These are phyloP conservation scores for Dasyurus viverrinus DNA, from an alignment of 2,113 vertebrate species.

Conservation along the genomic window DNA sequence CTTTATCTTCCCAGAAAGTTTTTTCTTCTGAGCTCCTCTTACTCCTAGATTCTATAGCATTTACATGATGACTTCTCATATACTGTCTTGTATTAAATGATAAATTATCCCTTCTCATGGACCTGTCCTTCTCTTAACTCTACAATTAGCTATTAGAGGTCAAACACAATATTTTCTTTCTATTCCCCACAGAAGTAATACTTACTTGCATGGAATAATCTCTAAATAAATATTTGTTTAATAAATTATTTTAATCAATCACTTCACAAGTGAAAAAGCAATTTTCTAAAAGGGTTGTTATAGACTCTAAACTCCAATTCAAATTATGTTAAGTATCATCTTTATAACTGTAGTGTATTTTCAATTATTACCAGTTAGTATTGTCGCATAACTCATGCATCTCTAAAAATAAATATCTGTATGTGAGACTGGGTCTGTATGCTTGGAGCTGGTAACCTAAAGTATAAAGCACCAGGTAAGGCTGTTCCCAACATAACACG, in stretches of 20 bases:
- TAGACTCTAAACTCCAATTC: neutral
- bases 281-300: slow-evolving; percentile 2
- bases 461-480: neutral
- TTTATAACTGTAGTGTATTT: slow-evolving; percentile 2
- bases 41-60: neutral
- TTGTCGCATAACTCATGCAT: neutral
- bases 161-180: slow-evolving; percentile 3
- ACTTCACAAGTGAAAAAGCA: neutral
- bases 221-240: neutral
- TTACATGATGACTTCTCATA: neutral
- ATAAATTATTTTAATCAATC: neutral
- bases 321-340: slow-evolving; percentile 6
- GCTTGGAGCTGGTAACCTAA: neutral
- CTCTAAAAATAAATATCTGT: neutral
- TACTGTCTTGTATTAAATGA: neutral
- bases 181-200: neutral
- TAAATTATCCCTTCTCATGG: neutral
- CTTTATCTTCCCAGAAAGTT: neutral
- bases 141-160: neutral
- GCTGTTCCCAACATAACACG: neutral
- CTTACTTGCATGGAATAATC: neutral
- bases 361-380: slow-evolving; percentile 1
- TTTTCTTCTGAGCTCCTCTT: neutral
- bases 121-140: neutral
- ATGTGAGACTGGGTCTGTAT: neutral